A percentile compares a stretch with the other conserved stretches of the same genome.
These are phyloP conservation scores for Heteronetta atricapilla DNA, from an alignment of 2,113 vertebrate species.

Conservation along the genomic window DNA sequence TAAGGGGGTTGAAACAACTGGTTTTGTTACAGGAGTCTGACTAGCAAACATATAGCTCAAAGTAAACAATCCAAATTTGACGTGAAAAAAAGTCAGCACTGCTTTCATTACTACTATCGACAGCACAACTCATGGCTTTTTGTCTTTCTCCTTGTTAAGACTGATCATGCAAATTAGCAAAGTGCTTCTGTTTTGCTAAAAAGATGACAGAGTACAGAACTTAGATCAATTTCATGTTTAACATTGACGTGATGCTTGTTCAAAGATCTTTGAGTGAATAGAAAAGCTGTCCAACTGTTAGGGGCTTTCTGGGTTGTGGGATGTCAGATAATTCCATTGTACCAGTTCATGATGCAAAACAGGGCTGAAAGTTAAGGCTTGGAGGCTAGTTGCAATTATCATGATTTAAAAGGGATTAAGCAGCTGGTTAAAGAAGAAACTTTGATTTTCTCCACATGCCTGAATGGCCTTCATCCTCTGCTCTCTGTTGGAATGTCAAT, in stretches of 20 bases:
- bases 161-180: not conserved
- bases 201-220: not conserved
- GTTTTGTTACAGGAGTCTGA: not conserved
- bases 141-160: not conserved
- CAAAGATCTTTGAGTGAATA: not conserved
- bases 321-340: not conserved
- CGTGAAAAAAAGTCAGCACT: not conserved
- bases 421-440: not conserved
- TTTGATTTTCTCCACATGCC: not conserved
- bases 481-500: not conserved
- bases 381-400: not conserved
- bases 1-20: not conserved
- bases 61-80: not conserved
- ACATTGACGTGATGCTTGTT: not conserved
- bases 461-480: not conserved
- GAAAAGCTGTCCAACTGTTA: not conserved
- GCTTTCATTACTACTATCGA: not conserved
- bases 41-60: not conserved
- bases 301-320: not conserved
- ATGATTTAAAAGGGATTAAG: not conserved
- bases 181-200: not conserved
- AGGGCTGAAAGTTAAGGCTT: not conserved
- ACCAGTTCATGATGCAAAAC: not conserved
- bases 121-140: not conserved
- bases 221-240: not conserved